These are phyloP conservation scores for Gymnocypris eckloni DNA, from an alignment of 2,797 vertebrate genomes.

Conservation along the genomic window DNA sequence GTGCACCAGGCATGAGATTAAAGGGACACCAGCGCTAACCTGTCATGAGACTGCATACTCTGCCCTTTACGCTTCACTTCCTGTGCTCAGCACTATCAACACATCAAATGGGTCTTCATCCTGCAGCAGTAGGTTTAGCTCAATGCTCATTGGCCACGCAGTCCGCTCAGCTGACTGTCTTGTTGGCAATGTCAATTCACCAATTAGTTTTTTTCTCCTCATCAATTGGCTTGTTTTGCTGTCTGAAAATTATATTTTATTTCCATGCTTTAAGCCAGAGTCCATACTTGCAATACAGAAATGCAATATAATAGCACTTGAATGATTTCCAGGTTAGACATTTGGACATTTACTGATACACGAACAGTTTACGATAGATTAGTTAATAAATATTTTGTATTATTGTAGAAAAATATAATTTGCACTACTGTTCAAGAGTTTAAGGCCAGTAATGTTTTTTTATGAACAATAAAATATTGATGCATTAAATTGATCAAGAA, in stretches of 20 bases:
- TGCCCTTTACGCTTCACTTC: slow-evolving; percentile 46
- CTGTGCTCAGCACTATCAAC: slow-evolving; percentile 25
- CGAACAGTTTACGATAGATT: neutral
- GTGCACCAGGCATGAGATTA: slow-evolving; percentile 41
- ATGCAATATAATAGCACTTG: neutral
- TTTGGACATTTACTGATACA: neutral
- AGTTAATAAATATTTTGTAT: too few relatives aligned
- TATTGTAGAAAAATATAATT: too few relatives aligned
- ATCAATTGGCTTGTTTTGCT: slow-evolving; percentile 10
- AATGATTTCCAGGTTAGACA: neutral
- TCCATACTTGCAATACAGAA: neutral
- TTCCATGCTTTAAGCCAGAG: slow-evolving; percentile 5
- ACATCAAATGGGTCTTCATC: slow-evolving; percentile 34
- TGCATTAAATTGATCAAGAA: too few relatives aligned
- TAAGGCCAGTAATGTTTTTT: too few relatives aligned
- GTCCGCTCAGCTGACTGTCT: slow-evolving; percentile 11
- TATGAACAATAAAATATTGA: too few relatives aligned
- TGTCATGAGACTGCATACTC: slow-evolving; percentile 31
- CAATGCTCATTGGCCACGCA: neutral
- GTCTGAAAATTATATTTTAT: slow-evolving; percentile 36
- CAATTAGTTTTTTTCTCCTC: neutral
- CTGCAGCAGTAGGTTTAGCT: slow-evolving; percentile 18
- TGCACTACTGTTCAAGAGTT: too few relatives aligned
- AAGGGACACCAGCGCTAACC: slow-evolving; percentile 22
- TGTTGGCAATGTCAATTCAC: slow-evolving; percentile 10